Conservation (phyloP, 1,140 invertebrate species). For the Periplaneta americana region DNA sequence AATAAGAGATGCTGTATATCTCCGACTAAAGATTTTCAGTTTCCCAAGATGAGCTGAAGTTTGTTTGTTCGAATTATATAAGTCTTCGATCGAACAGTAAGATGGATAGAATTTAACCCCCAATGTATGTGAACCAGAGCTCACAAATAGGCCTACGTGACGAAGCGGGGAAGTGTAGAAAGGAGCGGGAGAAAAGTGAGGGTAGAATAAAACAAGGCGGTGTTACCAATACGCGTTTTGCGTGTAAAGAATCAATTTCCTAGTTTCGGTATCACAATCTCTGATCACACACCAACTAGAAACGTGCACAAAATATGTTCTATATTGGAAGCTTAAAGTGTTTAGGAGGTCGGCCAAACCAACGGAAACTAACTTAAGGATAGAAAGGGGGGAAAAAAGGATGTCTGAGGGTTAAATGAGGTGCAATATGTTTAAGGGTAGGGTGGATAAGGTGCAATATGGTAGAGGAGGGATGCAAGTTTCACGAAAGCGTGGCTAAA, state of each 20-base stretch:
- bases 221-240: not conserved
- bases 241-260: slow-evolving; percentile 11
- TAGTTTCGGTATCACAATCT: not conserved
- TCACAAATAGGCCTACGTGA: no score
- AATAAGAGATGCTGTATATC: no score
- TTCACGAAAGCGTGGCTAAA: not conserved
- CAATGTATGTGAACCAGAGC: no score
- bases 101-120: no score
- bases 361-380: not conserved
- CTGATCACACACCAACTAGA: slow-evolving; percentile 3
- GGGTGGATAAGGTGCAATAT: no score
- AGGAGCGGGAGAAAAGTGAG: no score
- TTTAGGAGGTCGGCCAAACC: not conserved
- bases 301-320: slow-evolving; percentile 5
- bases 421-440: not conserved
- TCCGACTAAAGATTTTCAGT: no score
- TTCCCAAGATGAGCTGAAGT: no score
- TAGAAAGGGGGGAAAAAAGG: no score
- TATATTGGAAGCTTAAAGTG: not conserved
- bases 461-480: not conserved
- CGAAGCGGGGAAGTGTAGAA: no score
- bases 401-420: not conserved
- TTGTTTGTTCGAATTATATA: no score
- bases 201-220: not conserved
- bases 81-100: no score